A percentile compares a stretch with the other conserved stretches of the same genome.
Evolutionary conservation across 2,888 invertebrate species (phyloP).

Genomic region (Thysanoteuthis rhombus): DNA sequence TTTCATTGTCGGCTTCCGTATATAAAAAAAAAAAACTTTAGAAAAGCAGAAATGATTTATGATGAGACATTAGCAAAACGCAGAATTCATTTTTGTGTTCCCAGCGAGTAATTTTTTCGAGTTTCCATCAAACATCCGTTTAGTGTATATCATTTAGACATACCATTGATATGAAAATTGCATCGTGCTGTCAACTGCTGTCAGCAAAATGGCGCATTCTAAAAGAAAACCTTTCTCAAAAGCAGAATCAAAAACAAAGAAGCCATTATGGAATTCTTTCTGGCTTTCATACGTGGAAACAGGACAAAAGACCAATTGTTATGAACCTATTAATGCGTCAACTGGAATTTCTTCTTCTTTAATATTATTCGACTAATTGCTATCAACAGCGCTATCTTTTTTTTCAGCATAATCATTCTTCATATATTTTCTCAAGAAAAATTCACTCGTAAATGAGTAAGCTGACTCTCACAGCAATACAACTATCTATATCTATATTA

Average conservation of each 20-base stretch:
- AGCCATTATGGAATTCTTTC: background rate
- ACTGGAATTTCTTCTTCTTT: too few species aligned
- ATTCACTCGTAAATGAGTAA: too few species aligned
- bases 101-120: background rate
- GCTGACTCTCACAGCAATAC: too few species aligned
- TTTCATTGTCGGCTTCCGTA: background rate
- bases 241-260: background rate
- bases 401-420: too few species aligned
- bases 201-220: background rate
- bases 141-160: background rate
- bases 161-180: background rate
- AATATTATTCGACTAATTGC: too few species aligned
- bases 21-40: background rate
- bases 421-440: too few species aligned
- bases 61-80: background rate
- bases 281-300: background rate
- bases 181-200: background rate
- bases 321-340: background rate
- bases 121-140: background rate
- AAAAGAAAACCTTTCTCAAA: background rate
- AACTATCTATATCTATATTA: too few species aligned
- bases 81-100: background rate
- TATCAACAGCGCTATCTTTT: too few species aligned
- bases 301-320: background rate
- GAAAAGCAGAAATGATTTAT: background rate